A percentile compares a stretch with the other conserved stretches of the same genome.
These are phyloP conservation scores for Plusia festucae DNA, from an alignment of 2,888 invertebrate genomes.

Conservation along the genomic window DNA sequence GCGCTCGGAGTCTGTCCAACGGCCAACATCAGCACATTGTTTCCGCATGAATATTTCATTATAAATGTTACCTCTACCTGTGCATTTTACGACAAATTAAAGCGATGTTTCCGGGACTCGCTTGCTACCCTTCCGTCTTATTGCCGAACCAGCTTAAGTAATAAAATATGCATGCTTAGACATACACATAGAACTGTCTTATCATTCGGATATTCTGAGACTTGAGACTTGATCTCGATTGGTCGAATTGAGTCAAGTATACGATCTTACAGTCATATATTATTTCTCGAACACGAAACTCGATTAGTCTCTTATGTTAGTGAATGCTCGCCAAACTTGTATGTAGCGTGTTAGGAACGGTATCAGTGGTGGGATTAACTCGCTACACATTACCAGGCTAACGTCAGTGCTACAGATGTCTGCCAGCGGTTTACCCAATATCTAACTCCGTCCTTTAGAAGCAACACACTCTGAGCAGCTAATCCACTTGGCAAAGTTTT, in stretches of 20 bases:
- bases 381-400: slow-evolving; percentile 40
- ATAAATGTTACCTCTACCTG: slow-evolving; percentile 63
- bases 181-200: neutral
- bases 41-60: slow-evolving; percentile 78
- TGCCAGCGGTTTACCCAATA: slow-evolving; percentile 46
- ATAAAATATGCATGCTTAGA: slow-evolving; percentile 15
- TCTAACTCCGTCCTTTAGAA: slow-evolving; percentile 39
- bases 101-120: slow-evolving; percentile 31
- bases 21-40: slow-evolving; percentile 69
- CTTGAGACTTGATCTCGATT: neutral
- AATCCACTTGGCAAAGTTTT: slow-evolving; percentile 37
- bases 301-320: slow-evolving; percentile 29
- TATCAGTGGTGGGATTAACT: slow-evolving; percentile 43
- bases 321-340: slow-evolving; percentile 18
- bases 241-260: neutral
- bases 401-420: slow-evolving; percentile 42
- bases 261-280: neutral
- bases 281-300: slow-evolving; percentile 27
- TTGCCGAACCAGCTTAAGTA: slow-evolving; percentile 7
- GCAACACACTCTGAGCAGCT: slow-evolving; percentile 27
- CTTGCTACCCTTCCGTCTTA: slow-evolving; percentile 13
- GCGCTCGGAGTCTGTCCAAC: slow-evolving; percentile 42
- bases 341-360: slow-evolving; percentile 12
- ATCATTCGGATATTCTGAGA: neutral
- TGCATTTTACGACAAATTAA: slow-evolving; percentile 54